phyloP scores from a whole-genome alignment of 2,113 vertebrate genomes.

The Rhabdornis inornatus region DNA sequence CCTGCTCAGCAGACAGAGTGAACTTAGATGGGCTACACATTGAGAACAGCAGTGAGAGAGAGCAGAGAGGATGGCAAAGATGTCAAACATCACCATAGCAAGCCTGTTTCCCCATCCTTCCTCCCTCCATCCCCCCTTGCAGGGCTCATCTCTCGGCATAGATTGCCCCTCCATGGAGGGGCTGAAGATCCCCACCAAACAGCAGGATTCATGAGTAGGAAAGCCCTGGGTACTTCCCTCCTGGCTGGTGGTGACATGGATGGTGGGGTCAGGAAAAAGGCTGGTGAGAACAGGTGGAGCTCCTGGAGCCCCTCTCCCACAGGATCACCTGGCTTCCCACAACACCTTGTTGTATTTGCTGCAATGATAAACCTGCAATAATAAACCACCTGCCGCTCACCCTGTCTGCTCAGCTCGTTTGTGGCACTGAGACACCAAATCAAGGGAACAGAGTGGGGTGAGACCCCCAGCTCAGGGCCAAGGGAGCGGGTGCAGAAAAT shows the following conservation, averaged over 20 bases:
- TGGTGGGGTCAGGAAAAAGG: not conserved
- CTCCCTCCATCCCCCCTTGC: not conserved
- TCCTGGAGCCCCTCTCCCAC: not conserved
- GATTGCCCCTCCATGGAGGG: not conserved
- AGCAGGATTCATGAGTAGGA: not conserved
- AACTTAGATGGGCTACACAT: not conserved
- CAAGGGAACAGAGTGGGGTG: not conserved
- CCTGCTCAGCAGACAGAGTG: not conserved
- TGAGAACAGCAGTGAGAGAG: not conserved
- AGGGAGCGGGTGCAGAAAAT: not conserved
- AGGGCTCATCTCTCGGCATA: not conserved
- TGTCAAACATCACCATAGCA: not conserved
- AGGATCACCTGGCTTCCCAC: not conserved
- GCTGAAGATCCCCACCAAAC: not conserved
- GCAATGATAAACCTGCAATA: slow-evolving; percentile 22
- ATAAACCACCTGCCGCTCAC: not conserved
- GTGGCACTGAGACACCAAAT: not conserved
- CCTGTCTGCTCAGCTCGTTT: not conserved
- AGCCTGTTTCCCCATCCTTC: not conserved
- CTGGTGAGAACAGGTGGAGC: not conserved
- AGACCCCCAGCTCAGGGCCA: not conserved
- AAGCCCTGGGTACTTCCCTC: not conserved
- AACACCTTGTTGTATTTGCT: not conserved
- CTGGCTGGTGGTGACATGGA: not conserved
- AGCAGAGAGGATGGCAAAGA: not conserved